Evolutionary conservation across 1,140 invertebrate genomes (phyloP).

Genomic region (Batillaria attramentaria): DNA sequence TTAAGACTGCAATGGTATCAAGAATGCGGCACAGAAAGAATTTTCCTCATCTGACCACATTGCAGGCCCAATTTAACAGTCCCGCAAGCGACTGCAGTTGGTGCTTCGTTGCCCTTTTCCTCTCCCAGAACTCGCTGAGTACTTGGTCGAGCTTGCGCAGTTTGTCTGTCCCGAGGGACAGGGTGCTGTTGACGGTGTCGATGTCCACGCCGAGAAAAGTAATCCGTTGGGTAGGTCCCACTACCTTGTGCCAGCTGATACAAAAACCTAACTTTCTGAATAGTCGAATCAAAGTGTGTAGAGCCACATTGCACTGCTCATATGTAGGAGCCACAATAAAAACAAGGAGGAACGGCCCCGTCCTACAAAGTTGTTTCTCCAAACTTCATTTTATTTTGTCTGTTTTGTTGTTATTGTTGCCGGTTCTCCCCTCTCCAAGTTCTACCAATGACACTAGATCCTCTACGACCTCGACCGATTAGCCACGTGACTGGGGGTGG

Average conservation of each 20-base stretch:
- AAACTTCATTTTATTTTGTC: too few species aligned
- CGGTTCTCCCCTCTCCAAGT: too few species aligned
- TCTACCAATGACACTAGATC: too few species aligned
- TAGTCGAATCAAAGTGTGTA: background rate
- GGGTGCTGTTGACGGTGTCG: background rate
- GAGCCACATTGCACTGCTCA: background rate
- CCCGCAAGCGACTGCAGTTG: slow-evolving; percentile 9
- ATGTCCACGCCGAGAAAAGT: slow-evolving; percentile 3
- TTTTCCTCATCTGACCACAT: background rate
- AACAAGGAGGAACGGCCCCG: too few species aligned
- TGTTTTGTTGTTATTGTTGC: too few species aligned
- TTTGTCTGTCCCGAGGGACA: slow-evolving; percentile 9
- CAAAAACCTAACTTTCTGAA: background rate
- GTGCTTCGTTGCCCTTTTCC: background rate
- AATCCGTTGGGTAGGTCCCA: slow-evolving; percentile 5
- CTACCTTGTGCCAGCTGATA: slow-evolving; percentile 17
- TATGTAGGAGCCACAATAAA: background rate
- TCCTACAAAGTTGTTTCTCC: too few species aligned
- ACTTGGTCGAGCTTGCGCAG: background rate
- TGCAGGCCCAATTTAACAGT: background rate
- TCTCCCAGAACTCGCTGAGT: background rate
- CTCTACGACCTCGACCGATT: too few species aligned
- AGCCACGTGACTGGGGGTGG: too few species aligned
- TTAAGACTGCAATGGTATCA: background rate
- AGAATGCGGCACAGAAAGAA: slow-evolving; percentile 1